Conservation (phyloP, 1,140 invertebrate species). For the Zeugodacus cucurbitae region DNA sequence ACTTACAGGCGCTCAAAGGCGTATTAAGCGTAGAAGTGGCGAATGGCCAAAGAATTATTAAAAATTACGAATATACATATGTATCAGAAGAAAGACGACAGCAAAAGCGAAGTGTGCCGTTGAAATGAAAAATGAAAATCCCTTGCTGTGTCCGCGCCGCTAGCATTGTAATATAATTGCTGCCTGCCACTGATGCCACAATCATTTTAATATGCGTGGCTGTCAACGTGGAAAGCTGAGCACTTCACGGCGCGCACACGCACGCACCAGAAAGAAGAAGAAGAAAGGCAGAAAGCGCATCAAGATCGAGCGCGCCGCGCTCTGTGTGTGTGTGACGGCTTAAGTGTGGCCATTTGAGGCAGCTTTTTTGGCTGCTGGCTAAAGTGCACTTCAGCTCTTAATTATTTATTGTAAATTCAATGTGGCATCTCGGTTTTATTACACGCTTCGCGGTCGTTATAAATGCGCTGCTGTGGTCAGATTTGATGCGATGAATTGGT, state of each 20-base stretch:
- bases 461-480: conserved; percentile 4
- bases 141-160: background rate
- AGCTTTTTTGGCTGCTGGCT: background rate
- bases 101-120: background rate
- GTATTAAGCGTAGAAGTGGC: background rate
- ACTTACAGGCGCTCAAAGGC: conserved; percentile 19
- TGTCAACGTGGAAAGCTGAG: background rate
- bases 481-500: background rate
- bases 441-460: background rate
- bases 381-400: conserved; percentile 10
- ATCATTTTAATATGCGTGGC: background rate
- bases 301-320: background rate
- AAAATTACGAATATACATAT: background rate
- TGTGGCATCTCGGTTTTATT: background rate
- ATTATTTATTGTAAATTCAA: conserved; percentile 36
- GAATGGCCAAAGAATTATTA: background rate
- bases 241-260: background rate
- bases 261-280: background rate
- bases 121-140: conserved; percentile 6
- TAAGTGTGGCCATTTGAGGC: background rate
- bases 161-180: conserved; percentile 25
- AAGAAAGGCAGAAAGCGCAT: background rate
- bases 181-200: background rate
- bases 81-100: background rate
- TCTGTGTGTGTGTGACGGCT: background rate